These are phyloP conservation scores for Planiliza haematocheilus DNA, from an alignment of 2,113 vertebrate genomes.

Conservation along the genomic window DNA sequence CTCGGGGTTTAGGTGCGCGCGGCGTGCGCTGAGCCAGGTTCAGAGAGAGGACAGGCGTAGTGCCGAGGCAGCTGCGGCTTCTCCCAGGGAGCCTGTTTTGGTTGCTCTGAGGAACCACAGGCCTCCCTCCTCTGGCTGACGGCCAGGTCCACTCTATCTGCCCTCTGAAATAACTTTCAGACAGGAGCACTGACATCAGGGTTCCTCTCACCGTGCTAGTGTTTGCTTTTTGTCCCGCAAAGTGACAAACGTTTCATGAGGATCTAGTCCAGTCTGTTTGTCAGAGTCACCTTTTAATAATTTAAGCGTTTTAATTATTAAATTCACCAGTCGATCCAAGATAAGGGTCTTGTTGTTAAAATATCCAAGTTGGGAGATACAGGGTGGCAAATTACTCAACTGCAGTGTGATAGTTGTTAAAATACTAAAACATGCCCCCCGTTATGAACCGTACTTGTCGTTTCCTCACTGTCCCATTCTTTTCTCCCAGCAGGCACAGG, in stretches of 20 bases:
- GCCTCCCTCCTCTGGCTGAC: slow-evolving; percentile 40
- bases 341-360: not conserved
- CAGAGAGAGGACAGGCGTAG: slow-evolving; percentile 45
- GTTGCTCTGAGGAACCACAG: slow-evolving; percentile 34
- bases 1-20: slow-evolving; percentile 3
- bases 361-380: not conserved
- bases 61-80: slow-evolving; percentile 27
- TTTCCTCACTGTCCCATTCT: not conserved
- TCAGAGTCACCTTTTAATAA: not conserved
- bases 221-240: not conserved
- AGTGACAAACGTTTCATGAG: not conserved
- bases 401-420: no score
- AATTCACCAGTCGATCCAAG: not conserved
- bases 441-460: not conserved
- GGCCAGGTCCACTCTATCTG: slow-evolving; percentile 28
- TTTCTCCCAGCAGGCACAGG: slow-evolving; percentile 85
- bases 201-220: slow-evolving; percentile 3
- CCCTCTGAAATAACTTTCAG: slow-evolving; percentile 29
- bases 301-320: not conserved
- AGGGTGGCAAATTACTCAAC: no score
- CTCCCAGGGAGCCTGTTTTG: slow-evolving; percentile 30
- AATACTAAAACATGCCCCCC: no score
- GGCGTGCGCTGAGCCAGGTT: slow-evolving; percentile 40
- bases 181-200: slow-evolving; percentile 12
- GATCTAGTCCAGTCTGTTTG: no score